A percentile compares a stretch with the other conserved stretches of the same genome.
phyloP scores from a whole-genome alignment of 2,113 vertebrate species.

The Solenodon paradoxus region DNA sequence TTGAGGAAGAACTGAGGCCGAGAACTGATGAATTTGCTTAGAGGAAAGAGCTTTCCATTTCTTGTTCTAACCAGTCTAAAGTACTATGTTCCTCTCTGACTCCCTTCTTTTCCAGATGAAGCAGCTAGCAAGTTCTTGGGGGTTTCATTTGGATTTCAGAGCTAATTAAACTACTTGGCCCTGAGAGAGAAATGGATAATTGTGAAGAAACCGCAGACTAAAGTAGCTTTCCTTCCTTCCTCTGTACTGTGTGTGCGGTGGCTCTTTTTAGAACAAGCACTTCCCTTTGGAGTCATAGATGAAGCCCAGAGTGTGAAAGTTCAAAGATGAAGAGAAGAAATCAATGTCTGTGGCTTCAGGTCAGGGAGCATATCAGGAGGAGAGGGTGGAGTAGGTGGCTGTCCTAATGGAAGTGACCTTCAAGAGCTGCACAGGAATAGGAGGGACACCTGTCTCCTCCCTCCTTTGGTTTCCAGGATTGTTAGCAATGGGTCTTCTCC shows the following conservation, averaged over 20 bases:
- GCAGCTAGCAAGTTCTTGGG: background rate
- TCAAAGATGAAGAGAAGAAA: background rate
- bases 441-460: background rate
- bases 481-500: background rate
- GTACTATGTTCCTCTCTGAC: background rate
- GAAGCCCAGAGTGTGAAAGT: background rate
- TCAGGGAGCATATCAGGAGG: background rate
- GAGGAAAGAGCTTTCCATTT: background rate
- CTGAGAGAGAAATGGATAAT: slow-evolving; percentile 6
- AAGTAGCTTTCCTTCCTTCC: background rate
- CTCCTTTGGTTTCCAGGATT: background rate
- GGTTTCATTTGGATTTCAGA: slow-evolving; percentile 42
- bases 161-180: background rate
- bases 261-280: background rate
- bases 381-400: background rate
- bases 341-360: background rate
- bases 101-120: background rate
- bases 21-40: background rate
- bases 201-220: slow-evolving; percentile 39
- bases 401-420: background rate
- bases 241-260: background rate
- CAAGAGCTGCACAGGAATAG: background rate
- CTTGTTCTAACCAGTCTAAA: background rate
- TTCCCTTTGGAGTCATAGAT: background rate
- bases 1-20: background rate